A percentile compares a stretch with the other conserved stretches of the same genome.
Evolutionary conservation across 2,113 vertebrate genomes (phyloP).

Genomic region (Turnix velox): DNA sequence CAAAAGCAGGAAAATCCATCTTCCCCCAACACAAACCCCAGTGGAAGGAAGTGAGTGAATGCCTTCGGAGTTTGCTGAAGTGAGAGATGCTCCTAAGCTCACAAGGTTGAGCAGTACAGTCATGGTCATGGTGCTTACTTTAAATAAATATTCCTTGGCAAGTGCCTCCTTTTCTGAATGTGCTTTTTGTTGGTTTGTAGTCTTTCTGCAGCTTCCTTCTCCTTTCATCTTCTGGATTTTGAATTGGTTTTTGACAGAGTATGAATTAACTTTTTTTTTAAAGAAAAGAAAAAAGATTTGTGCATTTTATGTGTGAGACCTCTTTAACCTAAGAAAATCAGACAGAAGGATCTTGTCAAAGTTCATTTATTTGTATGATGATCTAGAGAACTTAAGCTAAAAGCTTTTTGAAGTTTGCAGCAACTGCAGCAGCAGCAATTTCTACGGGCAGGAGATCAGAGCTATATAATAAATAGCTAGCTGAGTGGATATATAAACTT

Average conservation of each 20-base stretch:
- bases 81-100: neutral
- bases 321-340: neutral
- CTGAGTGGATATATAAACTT: neutral
- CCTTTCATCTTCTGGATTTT: constrained; percentile 15
- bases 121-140: neutral
- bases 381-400: neutral
- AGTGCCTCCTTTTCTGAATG: neutral
- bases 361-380: neutral
- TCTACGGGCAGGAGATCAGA: neutral
- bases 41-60: neutral
- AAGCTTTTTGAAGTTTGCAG: constrained; percentile 22
- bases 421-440: neutral
- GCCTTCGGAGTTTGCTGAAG: neutral
- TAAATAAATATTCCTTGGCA: neutral
- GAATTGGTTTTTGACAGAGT: neutral
- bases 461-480: constrained; percentile 17
- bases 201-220: neutral
- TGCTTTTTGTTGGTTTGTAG: neutral
- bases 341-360: constrained; percentile 7
- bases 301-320: neutral
- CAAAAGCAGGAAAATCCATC: neutral
- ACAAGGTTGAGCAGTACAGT: neutral
- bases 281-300: neutral
- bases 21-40: neutral
- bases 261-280: neutral